These are phyloP conservation scores for Sesia bembeciformis DNA, from an alignment of 2,888 invertebrate genomes.

Conservation along the genomic window DNA sequence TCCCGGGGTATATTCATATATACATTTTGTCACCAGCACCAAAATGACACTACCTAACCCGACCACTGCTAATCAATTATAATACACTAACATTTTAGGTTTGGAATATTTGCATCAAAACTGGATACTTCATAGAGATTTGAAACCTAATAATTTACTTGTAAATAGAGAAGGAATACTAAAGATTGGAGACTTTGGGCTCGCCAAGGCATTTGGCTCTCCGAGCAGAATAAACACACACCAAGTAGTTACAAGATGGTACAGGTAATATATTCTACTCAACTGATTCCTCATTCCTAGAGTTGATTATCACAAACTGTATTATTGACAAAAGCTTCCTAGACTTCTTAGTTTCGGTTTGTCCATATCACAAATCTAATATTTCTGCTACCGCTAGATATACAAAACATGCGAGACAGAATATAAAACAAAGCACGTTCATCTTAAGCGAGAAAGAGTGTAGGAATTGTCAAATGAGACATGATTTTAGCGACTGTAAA, in stretches of 20 bases:
- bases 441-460: too few relatives aligned
- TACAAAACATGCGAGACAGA: too few relatives aligned
- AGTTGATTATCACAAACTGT: too few relatives aligned
- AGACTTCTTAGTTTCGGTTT: too few relatives aligned
- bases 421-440: too few relatives aligned
- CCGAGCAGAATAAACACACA: constrained; percentile 97
- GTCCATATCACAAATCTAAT: too few relatives aligned
- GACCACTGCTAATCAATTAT: background rate
- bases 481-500: too few relatives aligned
- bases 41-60: background rate
- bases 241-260: constrained; percentile 97
- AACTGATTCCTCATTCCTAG: too few relatives aligned
- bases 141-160: constrained; percentile 98
- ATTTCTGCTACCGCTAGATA: too few relatives aligned
- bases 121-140: constrained; percentile 98
- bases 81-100: constrained; percentile 53
- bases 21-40: background rate
- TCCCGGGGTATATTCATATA: background rate
- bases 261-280: constrained; percentile 70
- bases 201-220: constrained; percentile 97
- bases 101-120: constrained; percentile 95
- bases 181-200: constrained; percentile 99
- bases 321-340: too few relatives aligned
- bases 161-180: constrained; percentile 93
- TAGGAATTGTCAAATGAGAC: too few relatives aligned